phyloP scores from a whole-genome alignment of 2,113 vertebrate genomes.

The Podarcis cretensis region DNA sequence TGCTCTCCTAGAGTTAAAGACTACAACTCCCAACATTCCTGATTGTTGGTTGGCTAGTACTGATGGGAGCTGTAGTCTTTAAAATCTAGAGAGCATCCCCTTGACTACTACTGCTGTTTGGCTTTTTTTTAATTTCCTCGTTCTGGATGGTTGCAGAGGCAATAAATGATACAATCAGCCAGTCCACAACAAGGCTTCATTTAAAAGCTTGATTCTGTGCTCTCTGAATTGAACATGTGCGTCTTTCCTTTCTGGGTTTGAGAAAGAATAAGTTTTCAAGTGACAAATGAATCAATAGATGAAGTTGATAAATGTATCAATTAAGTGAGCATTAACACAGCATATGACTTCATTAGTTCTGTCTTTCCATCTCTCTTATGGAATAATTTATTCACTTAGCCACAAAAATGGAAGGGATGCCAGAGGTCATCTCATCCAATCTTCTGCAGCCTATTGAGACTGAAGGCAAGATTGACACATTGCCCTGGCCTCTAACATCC shows the following conservation, averaged over 20 bases:
- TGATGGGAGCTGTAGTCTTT: too few species aligned
- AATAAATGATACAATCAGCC: neutral
- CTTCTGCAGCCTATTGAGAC: neutral
- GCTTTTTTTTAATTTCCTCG: neutral
- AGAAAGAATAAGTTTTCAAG: neutral
- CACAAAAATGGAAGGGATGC: neutral
- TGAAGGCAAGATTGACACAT: neutral
- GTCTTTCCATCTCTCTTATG: constrained; percentile 3
- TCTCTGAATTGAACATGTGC: neutral
- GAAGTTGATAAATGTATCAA: constrained; percentile 26
- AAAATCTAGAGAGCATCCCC: too few species aligned
- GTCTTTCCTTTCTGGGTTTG: neutral
- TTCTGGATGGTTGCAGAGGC: neutral
- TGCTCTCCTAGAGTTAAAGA: too few species aligned
- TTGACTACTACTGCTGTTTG: too few species aligned
- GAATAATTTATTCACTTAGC: neutral
- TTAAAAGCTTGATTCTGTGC: neutral
- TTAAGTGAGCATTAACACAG: constrained; percentile 13
- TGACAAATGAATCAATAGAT: constrained; percentile 18
- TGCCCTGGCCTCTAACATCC: neutral
- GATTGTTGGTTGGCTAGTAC: too few species aligned
- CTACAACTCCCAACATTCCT: too few species aligned
- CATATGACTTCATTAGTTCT: constrained; percentile 31
- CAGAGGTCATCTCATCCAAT: neutral
- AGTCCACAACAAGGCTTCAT: neutral